A percentile compares a stretch with the other conserved stretches of the same genome.
Conservation (phyloP, 35 echinoderm and acorn worm genomes). For the Ophiothrix spiculata region DNA sequence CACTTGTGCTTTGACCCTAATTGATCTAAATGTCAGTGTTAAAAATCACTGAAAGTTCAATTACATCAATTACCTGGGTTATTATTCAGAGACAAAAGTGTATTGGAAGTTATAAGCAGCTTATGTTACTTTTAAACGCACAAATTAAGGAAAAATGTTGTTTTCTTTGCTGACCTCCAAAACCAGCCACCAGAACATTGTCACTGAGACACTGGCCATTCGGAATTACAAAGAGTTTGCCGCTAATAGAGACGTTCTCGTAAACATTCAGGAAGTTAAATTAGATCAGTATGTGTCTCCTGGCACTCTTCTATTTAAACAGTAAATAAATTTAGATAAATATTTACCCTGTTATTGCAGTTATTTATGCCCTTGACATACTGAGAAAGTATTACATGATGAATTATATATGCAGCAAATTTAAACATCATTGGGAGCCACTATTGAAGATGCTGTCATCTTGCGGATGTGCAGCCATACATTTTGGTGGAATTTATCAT, state of each 20-base stretch:
- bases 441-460: not conserved
- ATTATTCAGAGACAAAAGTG: too few relatives aligned
- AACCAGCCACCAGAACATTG: not conserved
- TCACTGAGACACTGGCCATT: not conserved
- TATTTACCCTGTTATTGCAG: not conserved
- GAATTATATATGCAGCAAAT: not conserved
- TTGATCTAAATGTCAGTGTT: too few relatives aligned
- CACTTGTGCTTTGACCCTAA: too few relatives aligned
- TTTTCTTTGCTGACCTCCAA: too few relatives aligned
- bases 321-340: not conserved
- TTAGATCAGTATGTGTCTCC: not conserved
- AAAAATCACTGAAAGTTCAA: too few relatives aligned
- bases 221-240: not conserved
- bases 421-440: not conserved
- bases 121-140: too few relatives aligned
- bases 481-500: not conserved
- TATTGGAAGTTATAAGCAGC: too few relatives aligned
- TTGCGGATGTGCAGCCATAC: not conserved
- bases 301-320: not conserved
- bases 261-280: slow-evolving; percentile 3
- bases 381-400: not conserved
- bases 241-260: not conserved
- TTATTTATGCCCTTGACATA: not conserved
- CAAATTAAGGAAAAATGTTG: too few relatives aligned
- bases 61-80: too few relatives aligned